phyloP scores from a whole-genome alignment of 2,797 vertebrate species.

The Crax fasciolata region DNA sequence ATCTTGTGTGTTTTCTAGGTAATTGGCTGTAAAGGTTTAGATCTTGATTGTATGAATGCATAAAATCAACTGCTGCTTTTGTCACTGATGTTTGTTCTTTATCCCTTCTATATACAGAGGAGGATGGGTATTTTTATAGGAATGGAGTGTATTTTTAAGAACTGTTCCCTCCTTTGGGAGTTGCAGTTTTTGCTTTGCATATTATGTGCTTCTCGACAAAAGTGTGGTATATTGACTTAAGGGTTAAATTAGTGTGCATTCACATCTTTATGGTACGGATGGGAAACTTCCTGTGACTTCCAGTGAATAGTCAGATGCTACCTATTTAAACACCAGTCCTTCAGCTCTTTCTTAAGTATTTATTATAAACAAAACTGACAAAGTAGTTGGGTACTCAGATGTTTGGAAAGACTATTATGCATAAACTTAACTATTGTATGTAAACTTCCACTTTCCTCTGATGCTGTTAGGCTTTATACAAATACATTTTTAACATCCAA shows the following conservation, averaged over 20 bases:
- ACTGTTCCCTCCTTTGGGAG: slow-evolving; percentile 59
- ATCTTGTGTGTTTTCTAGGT: slow-evolving; percentile 67
- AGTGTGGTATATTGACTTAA: slow-evolving; percentile 64
- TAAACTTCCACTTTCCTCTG: slow-evolving; percentile 56
- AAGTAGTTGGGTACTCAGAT: slow-evolving; percentile 52
- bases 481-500: slow-evolving; percentile 35
- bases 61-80: slow-evolving; percentile 77
- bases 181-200: slow-evolving; percentile 69
- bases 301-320: slow-evolving; percentile 64
- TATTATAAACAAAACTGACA: slow-evolving; percentile 64
- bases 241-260: slow-evolving; percentile 66
- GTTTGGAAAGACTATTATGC: slow-evolving; percentile 51
- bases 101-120: slow-evolving; percentile 38
- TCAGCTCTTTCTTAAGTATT: slow-evolving; percentile 54
- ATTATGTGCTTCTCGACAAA: slow-evolving; percentile 68
- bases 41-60: slow-evolving; percentile 72
- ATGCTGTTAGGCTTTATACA: slow-evolving; percentile 56
- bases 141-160: slow-evolving; percentile 70
- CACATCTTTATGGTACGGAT: slow-evolving; percentile 68
- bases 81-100: slow-evolving; percentile 47
- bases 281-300: slow-evolving; percentile 74
- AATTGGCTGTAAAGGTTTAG: slow-evolving; percentile 69
- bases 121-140: slow-evolving; percentile 59
- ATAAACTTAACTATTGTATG: slow-evolving; percentile 50
- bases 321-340: slow-evolving; percentile 64